These are phyloP conservation scores for Cheirogaleus medius DNA, from an alignment of 2,113 vertebrate species.

Conservation along the genomic window DNA sequence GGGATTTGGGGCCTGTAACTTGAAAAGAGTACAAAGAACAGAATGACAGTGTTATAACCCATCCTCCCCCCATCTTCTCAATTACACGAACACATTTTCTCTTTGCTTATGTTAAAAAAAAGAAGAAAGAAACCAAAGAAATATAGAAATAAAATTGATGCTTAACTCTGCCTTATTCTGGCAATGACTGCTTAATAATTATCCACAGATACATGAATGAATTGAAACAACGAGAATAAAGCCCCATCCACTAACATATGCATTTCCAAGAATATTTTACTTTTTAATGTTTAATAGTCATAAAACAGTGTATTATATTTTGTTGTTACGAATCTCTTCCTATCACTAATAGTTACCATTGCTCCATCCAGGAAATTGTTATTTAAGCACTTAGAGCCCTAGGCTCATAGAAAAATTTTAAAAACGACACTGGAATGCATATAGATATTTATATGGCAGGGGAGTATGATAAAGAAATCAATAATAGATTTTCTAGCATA, in stretches of 20 bases:
- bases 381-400: background rate
- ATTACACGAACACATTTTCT: background rate
- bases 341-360: background rate
- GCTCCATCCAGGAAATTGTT: background rate
- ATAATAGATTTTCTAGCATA: background rate
- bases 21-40: background rate
- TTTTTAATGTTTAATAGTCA: background rate
- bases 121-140: background rate
- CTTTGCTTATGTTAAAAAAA: background rate
- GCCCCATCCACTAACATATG: background rate
- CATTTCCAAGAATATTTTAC: background rate
- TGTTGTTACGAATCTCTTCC: background rate
- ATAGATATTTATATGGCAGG: background rate
- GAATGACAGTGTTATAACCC: background rate
- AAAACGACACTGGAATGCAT: background rate
- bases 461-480: background rate
- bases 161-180: background rate
- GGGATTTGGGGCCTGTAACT: background rate
- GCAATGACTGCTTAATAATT: background rate
- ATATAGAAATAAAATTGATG: background rate
- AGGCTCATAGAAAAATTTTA: background rate
- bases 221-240: background rate
- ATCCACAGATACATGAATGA: background rate
- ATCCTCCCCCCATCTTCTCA: background rate
- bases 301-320: background rate